Percentiles rank a stretch among this genome's conserved stretches.
phyloP scores from a whole-genome alignment of 2,113 vertebrate species.

The Caranx ignobilis region DNA sequence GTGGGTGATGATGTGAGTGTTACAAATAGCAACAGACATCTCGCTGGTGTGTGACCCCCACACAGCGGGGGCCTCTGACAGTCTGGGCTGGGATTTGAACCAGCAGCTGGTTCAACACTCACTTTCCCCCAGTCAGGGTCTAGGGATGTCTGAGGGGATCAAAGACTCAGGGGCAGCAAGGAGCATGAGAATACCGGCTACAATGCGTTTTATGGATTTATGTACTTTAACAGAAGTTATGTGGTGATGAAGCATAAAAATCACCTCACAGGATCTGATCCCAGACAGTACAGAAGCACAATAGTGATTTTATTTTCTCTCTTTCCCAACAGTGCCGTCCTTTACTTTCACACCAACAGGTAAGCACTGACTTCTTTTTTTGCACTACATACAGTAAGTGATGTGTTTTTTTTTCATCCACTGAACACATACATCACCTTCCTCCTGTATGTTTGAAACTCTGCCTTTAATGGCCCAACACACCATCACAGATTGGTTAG shows the following conservation, averaged over 20 bases:
- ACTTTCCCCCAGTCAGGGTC: constrained; percentile 43
- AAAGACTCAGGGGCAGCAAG: constrained; percentile 29
- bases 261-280: neutral
- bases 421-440: neutral
- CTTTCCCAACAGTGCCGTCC: constrained; percentile 93
- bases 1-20: constrained; percentile 61
- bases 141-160: constrained; percentile 39
- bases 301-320: neutral
- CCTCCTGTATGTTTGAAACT: neutral
- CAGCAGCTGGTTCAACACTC: constrained; percentile 66
- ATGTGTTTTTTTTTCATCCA: neutral
- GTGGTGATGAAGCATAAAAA: neutral
- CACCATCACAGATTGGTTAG: neutral
- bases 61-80: constrained; percentile 63
- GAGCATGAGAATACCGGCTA: constrained; percentile 49
- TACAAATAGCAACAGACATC: constrained; percentile 52
- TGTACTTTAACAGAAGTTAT: neutral
- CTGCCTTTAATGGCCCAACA: neutral
- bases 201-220: constrained; percentile 11
- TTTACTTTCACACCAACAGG: constrained; percentile 99
- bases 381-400: neutral
- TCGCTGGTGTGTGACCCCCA: constrained; percentile 41
- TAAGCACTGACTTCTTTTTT: constrained; percentile 77
- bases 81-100: constrained; percentile 54
- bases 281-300: neutral